Base-by-base conservation (phyloP, 2,113 vertebrate species). In the Myiopsitta monachus region DNA sequence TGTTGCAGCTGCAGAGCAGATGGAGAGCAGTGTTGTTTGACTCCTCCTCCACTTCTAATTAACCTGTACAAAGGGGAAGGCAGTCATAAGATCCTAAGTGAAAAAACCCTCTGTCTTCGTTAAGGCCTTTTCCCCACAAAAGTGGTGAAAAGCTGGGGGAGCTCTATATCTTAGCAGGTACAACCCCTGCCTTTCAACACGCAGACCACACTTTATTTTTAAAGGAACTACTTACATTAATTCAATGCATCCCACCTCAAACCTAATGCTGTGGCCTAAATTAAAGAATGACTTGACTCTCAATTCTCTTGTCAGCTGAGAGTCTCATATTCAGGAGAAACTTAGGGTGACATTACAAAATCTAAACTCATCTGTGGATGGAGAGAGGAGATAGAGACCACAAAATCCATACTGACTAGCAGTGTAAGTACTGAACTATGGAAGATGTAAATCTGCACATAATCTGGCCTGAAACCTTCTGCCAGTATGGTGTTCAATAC, bases 141-240 rank as follows among this genome's bases (percentile, higher is more conserved):
- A 88, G 81, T 69, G 86, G 52, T 66, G 46, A 80, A 91, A 96
- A 89, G 54, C 23, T 69, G 27, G 17, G n/a, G 75, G 31, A 62
- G 6, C 44, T 88, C 63, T 75, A 18, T 90, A n/a, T 94, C 76
- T 69, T 78, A 88, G 59, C 36, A 70, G 36, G 67, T 85, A 80
- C 39, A 63, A 70, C 49, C 85, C 84, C 52, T 76, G 64, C 31
- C 28, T 98, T 97, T 97, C 95, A 90, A 77, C 94, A 74, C 89
- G 33, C 6, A 95, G 92, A 88, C 93, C 87, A 22, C 91, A 92
- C 83, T 85, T 95, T 6, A 41, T 68, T 49, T 81, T 93, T 90
- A 76, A 96, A 96, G 61, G 67, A 87, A 36, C 16, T 75, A 36
- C 63, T 80, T 61, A 68, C 30, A 44, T 96, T 95, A 89, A 76